Evolutionary conservation across 2,888 invertebrate species (phyloP), one percentile per base, ranked within the genome.

Genomic region (Dynastes grantii): DNA sequence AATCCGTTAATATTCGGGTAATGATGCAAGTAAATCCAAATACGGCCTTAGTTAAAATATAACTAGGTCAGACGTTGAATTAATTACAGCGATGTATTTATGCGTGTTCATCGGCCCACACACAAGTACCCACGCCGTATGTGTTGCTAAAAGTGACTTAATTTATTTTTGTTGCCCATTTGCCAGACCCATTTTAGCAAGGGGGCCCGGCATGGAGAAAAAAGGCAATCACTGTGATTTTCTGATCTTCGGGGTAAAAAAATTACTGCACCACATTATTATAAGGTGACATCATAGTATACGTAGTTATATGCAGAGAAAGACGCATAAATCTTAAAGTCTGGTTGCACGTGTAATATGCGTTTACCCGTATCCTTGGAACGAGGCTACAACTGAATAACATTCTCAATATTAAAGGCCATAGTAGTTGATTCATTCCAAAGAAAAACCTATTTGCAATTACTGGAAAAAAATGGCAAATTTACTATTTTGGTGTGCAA

Each of bases 1-100:
- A 68, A 68, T 61, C 58, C 45, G 61, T 40, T 73, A 58, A 73
- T 73, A 61, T 73, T 73, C 58, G 8, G 61, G 22, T 45, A 73
- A 32, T 73, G 40, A 61, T 45, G 37, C 45, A 40, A 61, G 27
- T 37, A 61, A 37, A 61, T 61, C 73, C 61, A 40, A 22, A 73
- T 61, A 73, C 58, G 73, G 61, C 61, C 22, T 61, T 73, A 73
- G 61, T 73, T 61, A 73, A 73, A 73, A 61, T 73, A 73, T 53
- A 45, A 45, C 61, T 73, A 45, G 73, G 73, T 73, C 73, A 73
- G 73, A 73, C 61, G 27, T 11, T 16, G 58, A 73, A 73, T 73
- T 58, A 40, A 55, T 73, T 49, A 73, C n/a, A 71, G 51, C 22
- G 49, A 22, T 27, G 68, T 49, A 29, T 51, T 58, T 71, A 71